Base-by-base conservation (phyloP, 92 coral and sea anemone species). In the Bergia puertoricense region DNA sequence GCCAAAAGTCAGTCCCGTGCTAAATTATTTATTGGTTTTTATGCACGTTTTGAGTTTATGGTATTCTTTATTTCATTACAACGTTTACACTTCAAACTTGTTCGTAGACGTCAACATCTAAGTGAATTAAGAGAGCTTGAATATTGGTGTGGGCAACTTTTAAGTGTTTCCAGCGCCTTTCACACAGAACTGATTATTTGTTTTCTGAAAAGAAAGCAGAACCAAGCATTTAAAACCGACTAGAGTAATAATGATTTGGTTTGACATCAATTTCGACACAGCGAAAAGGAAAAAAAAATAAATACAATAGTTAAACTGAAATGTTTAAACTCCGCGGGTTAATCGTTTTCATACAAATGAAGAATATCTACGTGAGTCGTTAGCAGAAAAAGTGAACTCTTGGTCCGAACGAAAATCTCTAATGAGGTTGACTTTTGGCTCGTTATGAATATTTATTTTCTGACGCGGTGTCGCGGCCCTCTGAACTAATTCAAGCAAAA, bases 161-260 rank as follows among this genome's bases (percentile, higher is more conserved):
- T 22, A 71, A 69, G 79, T 46, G 45, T 23, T 51, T 39, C 45
- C 87, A 84, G 66, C 67, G 37, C 45, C 65, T 84, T 71, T 69
- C 87, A 84, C 46, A 51, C 46, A 37, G 72, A 80, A 30, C 86
- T 46, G 65, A 39, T 69, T 84, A 67, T 84, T 84, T 84, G 78
- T 84, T 84, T 84, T 84, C 23, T 36, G 59, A 39, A 46, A 79
- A 71, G 6, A 10, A 83, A 50, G 86, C 67, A 83, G 51, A 71
- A 36, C 44, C 78, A 69, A 44, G 87, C 68, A 68, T 71, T 84
- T 84, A 84, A 84, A 83, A 50, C 37, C 66, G 65, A 56, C 67
- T 6, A 18, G 23, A 46, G 45, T 36, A 20, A 0, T 66, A 69
- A 46, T 46, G 87, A 10, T 50, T 69, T 69, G 87, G 41, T 50